Evolutionary conservation across 2,888 invertebrate genomes (phyloP), one percentile per base, ranked within the genome.

Genomic region (Ferdinandea cuprea): DNA sequence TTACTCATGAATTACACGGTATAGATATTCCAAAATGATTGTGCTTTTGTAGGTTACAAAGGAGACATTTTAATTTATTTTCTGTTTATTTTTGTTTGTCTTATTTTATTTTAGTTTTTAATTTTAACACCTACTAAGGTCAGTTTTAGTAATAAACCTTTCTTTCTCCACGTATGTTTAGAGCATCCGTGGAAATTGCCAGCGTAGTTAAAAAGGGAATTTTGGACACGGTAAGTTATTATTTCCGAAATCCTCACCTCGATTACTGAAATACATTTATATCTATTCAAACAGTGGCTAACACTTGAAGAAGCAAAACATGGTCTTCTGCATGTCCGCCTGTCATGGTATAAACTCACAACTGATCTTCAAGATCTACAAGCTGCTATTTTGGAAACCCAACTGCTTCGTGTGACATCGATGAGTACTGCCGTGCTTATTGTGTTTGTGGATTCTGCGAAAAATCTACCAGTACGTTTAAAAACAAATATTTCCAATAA

Each of bases 271-370:
- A 2, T 17, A 0, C 15, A n/a, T n/a, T 19, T 6, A 30, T 7
- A 11, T 42, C 15, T 8, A 8, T 35, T 42, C 15, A 8, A 59
- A 40, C 91, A 98, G 97, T 99, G 99, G 98, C 93, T 98, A 86
- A 96, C 97, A 0, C 92, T 99, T 86, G 98, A 99, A 90, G 96
- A 97, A 91, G 98, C 98, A 7, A 98, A 98, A 90, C 97, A 97
- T 88, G 99, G 99, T 5, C 95, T 97, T 92, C 93, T 99, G 0
- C 97, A 98, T 89, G 91, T 99, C 63, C 94, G 97, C 59, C 92
- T 98, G 61, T 95, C 95, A 5, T 99, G 99, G 99, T 93, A 98
- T 86, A 93, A 94, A 68, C 92, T 99, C 66, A 94, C 95, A 59
- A 92, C 94, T 35, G 93, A 95, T 87, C 91, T 94, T 11, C 91